Percentiles rank a stretch among this genome's conserved stretches.
Conservation (phyloP, 1,140 invertebrate genomes). For the Euwallacea fornicatus region DNA sequence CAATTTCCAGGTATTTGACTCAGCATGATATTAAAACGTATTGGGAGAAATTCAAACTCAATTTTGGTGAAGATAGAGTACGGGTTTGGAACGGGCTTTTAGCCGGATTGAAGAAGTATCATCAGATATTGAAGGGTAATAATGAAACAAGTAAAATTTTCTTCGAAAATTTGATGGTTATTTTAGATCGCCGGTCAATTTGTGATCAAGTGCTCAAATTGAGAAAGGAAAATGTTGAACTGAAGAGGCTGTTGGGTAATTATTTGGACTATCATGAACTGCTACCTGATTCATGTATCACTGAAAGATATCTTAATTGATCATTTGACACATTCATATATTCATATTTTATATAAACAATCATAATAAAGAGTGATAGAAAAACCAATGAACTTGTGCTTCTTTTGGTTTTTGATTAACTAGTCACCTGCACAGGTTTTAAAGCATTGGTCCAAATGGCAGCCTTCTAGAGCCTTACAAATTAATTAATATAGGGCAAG, state of each 20-base stretch:
- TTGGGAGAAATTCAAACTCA: conserved; percentile 55
- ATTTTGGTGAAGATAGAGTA: conserved; percentile 56
- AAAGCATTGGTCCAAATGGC: too few relatives aligned
- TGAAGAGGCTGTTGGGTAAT: conserved; percentile 44
- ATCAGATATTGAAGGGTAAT: conserved; percentile 51
- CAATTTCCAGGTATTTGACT: conserved; percentile 56
- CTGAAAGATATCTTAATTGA: conserved; percentile 16
- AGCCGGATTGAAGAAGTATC: conserved; percentile 60
- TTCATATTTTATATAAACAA: too few relatives aligned
- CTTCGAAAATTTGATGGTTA: neutral
- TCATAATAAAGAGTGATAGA: too few relatives aligned
- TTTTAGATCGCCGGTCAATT: conserved; percentile 45
- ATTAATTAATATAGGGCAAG: too few relatives aligned
- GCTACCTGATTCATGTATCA: conserved; percentile 28
- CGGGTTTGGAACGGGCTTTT: conserved; percentile 60
- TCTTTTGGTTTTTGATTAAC: too few relatives aligned
- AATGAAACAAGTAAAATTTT: neutral
- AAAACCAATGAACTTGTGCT: too few relatives aligned
- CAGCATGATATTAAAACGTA: conserved; percentile 56
- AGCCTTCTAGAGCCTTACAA: too few relatives aligned
- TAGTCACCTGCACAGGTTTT: too few relatives aligned
- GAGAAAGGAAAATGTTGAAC: conserved; percentile 45
- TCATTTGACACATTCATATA: too few relatives aligned
- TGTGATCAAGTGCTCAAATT: conserved; percentile 47
- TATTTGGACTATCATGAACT: conserved; percentile 41